These are phyloP conservation scores for Drosophila guanche DNA, from an alignment of 1,140 invertebrate genomes.

Conservation along the genomic window DNA sequence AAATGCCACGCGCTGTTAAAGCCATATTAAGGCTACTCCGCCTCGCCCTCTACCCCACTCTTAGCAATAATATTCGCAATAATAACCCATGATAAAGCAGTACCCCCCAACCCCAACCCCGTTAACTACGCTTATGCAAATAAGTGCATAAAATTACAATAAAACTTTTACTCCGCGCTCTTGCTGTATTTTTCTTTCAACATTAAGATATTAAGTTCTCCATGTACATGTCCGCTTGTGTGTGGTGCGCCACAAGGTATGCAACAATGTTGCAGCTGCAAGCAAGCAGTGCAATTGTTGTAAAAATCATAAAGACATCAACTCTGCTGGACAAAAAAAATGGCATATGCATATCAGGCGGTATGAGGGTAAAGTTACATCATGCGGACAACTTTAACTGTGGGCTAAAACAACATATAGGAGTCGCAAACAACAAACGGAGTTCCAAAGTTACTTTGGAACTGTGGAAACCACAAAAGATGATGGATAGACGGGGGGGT, in stretches of 20 bases:
- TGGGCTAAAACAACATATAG: not conserved
- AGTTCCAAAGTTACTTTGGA: not conserved
- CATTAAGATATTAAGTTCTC: conserved; percentile 72
- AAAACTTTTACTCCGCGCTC: conserved; percentile 32
- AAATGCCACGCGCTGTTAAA: conserved; percentile 38
- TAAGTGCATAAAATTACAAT: conserved; percentile 79
- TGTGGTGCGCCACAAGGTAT: not conserved
- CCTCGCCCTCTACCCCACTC: conserved; percentile 8
- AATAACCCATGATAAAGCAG: conserved; percentile 72
- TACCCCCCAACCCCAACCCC: conserved; percentile 14
- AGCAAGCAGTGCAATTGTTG: conserved; percentile 38
- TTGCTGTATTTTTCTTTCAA: conserved; percentile 20
- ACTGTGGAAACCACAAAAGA: not conserved
- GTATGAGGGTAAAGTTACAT: not conserved
- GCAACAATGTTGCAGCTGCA: conserved; percentile 6
- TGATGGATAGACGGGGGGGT: too few species aligned
- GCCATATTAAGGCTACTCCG: conserved; percentile 10
- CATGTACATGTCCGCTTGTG: not conserved
- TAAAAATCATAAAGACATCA: conserved; percentile 45
- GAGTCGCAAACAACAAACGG: conserved; percentile 9
- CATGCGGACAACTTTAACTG: conserved; percentile 1
- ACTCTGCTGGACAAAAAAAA: conserved; percentile 17
- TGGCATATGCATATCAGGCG: too few species aligned
- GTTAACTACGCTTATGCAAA: conserved; percentile 78
- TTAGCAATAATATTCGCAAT: conserved; percentile 71